Conservation (phyloP, 2,113 vertebrate species). For the Ivindomyrus marchei region DNA sequence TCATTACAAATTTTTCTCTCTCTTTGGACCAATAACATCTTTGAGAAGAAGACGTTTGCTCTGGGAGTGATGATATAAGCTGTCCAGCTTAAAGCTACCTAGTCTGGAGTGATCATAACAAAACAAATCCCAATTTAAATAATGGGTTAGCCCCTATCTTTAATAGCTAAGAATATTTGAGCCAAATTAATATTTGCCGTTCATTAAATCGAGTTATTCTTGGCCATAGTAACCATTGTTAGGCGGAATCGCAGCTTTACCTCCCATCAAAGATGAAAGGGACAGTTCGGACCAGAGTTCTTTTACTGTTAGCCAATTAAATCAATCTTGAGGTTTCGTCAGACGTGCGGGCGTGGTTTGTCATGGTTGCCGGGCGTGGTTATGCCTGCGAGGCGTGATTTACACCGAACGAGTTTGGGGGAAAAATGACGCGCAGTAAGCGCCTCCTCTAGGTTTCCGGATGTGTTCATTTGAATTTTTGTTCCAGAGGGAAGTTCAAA, state of each 20-base stretch:
- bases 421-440: not conserved
- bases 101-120: not conserved
- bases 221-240: not conserved
- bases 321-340: not conserved
- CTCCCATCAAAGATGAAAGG: no score
- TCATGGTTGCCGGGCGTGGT: not conserved
- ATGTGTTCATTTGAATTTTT: slow-evolving; percentile 23
- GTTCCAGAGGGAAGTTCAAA: not conserved
- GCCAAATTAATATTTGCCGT: not conserved
- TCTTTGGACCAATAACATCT: not conserved
- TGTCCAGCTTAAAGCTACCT: not conserved
- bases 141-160: not conserved
- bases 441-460: not conserved
- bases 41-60: not conserved
- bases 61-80: not conserved
- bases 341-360: not conserved
- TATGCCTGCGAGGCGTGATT: not conserved
- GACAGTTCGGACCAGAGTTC: not conserved
- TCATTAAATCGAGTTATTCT: not conserved
- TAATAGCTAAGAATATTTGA: not conserved
- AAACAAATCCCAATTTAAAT: not conserved
- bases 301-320: not conserved
- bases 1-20: not conserved
- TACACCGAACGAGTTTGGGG: not conserved
- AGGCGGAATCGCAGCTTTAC: not conserved